These are phyloP conservation scores for Stigmatopora nigra DNA, from an alignment of 2,113 vertebrate genomes.

Conservation along the genomic window DNA sequence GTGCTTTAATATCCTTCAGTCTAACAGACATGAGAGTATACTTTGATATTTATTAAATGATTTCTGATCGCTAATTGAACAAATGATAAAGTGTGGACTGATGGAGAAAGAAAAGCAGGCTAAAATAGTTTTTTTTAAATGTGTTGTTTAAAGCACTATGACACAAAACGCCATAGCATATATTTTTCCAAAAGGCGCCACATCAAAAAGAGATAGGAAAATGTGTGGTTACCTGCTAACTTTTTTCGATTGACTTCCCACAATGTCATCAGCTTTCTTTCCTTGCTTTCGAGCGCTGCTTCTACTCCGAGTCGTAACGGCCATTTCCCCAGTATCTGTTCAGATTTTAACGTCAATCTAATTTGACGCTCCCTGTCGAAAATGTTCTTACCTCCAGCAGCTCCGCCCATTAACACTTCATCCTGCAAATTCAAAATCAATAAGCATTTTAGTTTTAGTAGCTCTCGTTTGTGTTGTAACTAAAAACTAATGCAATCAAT, in stretches of 20 bases:
- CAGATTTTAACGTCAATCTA: background rate
- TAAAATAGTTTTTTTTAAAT: background rate
- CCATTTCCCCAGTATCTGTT: slow-evolving; percentile 41
- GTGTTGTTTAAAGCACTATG: background rate
- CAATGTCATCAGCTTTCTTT: slow-evolving; percentile 6
- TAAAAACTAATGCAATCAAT: background rate
- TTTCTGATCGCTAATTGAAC: background rate
- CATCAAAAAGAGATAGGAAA: background rate
- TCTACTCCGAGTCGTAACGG: slow-evolving; percentile 40
- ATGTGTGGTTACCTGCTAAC: slow-evolving; percentile 35
- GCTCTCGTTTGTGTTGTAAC: background rate
- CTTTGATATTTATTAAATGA: background rate
- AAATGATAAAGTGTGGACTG: background rate
- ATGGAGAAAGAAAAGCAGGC: background rate
- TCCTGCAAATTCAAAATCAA: slow-evolving; percentile 37
- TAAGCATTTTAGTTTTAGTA: background rate
- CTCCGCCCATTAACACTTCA: slow-evolving; percentile 32
- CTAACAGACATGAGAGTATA: slow-evolving; percentile 23
- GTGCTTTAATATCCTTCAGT: slow-evolving; percentile 50
- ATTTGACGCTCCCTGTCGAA: background rate
- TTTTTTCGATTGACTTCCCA: slow-evolving; percentile 36
- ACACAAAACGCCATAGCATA: too few relatives aligned
- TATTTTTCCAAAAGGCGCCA: too few relatives aligned
- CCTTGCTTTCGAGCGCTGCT: slow-evolving; percentile 24
- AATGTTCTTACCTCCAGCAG: slow-evolving; percentile 36